A percentile compares a stretch with the other conserved stretches of the same genome.
phyloP scores from a whole-genome alignment of 1,140 invertebrate species.

The Pogonus chalceus region DNA sequence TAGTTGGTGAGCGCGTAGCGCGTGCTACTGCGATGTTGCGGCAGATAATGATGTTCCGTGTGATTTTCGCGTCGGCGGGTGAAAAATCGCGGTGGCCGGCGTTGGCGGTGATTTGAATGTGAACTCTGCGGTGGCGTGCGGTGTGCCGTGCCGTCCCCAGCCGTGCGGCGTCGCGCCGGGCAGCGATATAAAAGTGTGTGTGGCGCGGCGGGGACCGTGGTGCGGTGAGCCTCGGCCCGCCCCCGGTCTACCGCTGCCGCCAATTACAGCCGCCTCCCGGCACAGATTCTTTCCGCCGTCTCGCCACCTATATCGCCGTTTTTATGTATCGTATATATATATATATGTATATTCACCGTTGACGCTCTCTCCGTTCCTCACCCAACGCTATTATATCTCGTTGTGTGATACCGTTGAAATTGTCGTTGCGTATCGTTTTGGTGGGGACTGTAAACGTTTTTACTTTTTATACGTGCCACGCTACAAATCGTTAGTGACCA shows the following conservation, averaged over 20 bases:
- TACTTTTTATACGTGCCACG: background rate
- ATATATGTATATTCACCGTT: background rate
- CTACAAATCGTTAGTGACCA: slow-evolving; percentile 3
- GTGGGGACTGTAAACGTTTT: background rate
- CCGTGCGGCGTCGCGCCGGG: background rate
- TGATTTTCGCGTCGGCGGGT: background rate
- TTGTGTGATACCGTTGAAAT: background rate
- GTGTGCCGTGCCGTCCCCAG: background rate
- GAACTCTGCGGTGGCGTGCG: slow-evolving; percentile 4
- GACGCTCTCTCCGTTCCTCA: background rate
- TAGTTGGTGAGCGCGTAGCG: background rate
- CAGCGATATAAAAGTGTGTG: slow-evolving; percentile 7
- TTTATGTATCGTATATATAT: background rate
- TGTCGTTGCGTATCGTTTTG: background rate
- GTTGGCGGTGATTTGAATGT: slow-evolving; percentile 4
- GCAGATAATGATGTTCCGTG: background rate
- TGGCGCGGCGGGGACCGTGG: background rate
- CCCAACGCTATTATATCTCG: background rate
- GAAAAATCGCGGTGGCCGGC: slow-evolving; percentile 1
- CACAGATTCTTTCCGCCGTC: slow-evolving; percentile 4
- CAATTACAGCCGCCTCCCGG: slow-evolving; percentile 2
- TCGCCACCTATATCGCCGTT: slow-evolving; percentile 7
- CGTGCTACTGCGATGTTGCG: too few relatives aligned
- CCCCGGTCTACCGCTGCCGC: slow-evolving; percentile 1
- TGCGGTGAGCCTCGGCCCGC: slow-evolving; percentile 4